phyloP scores from a whole-genome alignment of 2,113 vertebrate species.

The Hemiscyllium ocellatum region DNA sequence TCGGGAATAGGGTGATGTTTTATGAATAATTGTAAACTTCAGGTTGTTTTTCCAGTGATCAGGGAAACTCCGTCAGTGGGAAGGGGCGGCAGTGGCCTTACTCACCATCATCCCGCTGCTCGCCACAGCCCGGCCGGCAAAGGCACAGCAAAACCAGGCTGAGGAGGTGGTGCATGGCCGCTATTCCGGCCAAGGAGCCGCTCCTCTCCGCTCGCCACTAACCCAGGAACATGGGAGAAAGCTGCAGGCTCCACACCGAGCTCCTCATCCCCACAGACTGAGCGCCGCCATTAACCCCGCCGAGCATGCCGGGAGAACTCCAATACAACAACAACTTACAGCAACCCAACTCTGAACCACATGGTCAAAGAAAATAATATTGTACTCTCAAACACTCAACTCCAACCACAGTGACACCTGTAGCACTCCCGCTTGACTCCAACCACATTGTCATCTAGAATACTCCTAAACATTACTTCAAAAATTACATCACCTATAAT shows the following conservation, averaged over 20 bases:
- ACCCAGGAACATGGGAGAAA: background rate
- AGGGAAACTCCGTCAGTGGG: background rate
- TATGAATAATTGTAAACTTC: background rate
- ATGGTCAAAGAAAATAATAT: background rate
- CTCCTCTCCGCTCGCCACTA: background rate
- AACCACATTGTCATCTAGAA: no score
- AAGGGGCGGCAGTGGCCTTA: background rate
- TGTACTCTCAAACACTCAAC: background rate
- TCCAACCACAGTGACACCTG: background rate
- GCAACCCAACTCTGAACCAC: background rate
- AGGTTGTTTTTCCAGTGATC: background rate
- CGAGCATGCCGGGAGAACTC: background rate
- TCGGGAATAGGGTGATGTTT: background rate
- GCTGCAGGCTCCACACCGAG: background rate
- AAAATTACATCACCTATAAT: no score
- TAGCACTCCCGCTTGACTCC: no score
- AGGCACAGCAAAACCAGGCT: background rate
- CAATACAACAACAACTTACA: background rate
- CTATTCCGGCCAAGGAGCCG: background rate
- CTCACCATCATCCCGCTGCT: background rate
- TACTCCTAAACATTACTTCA: no score
- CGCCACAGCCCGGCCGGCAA: background rate
- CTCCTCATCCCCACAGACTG: background rate
- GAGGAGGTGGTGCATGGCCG: background rate
- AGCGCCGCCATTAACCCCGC: background rate